Evolutionary conservation across 2,797 vertebrate species (phyloP).

Genomic region (Tokudaia tokunoshimensis): DNA sequence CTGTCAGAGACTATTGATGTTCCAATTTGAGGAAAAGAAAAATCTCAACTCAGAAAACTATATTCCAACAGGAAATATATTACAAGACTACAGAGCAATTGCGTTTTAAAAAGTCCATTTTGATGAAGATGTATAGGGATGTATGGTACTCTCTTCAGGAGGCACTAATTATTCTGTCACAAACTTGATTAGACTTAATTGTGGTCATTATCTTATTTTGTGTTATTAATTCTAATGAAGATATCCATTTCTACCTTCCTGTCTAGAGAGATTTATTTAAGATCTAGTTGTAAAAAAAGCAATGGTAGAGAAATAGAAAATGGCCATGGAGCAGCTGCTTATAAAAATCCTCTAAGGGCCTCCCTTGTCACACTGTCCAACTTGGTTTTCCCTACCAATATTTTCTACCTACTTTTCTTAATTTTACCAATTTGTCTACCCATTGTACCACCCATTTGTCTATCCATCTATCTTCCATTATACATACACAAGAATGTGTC

Average conservation of each 20-base stretch:
- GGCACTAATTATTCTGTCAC: conserved; percentile 32
- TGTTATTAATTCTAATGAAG: conserved; percentile 2
- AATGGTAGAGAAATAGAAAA: conserved; percentile 18
- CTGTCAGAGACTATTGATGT: conserved; percentile 65
- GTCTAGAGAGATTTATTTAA: conserved; percentile 1
- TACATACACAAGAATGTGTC: too few relatives aligned
- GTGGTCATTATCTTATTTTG: conserved; percentile 34
- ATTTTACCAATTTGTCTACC: background rate
- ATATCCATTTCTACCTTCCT: background rate
- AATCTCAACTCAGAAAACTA: conserved; percentile 22
- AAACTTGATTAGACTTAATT: conserved; percentile 46
- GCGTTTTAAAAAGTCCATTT: background rate
- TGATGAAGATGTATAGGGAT: conserved; percentile 4
- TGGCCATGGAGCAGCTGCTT: background rate
- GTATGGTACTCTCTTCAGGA: background rate
- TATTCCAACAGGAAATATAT: conserved; percentile 23
- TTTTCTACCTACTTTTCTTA: background rate
- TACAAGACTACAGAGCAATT: conserved; percentile 22
- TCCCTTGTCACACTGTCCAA: background rate
- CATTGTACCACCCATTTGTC: background rate
- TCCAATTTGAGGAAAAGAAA: conserved; percentile 51
- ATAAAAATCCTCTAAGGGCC: conserved; percentile 9
- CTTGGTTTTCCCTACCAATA: background rate
- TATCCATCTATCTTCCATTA: too few relatives aligned
- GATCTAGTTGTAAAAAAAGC: conserved; percentile 26